Evolutionary conservation across 1,140 invertebrate species (phyloP), one percentile per base, ranked within the genome.

Genomic region (Dinothrombium tinctorium): DNA sequence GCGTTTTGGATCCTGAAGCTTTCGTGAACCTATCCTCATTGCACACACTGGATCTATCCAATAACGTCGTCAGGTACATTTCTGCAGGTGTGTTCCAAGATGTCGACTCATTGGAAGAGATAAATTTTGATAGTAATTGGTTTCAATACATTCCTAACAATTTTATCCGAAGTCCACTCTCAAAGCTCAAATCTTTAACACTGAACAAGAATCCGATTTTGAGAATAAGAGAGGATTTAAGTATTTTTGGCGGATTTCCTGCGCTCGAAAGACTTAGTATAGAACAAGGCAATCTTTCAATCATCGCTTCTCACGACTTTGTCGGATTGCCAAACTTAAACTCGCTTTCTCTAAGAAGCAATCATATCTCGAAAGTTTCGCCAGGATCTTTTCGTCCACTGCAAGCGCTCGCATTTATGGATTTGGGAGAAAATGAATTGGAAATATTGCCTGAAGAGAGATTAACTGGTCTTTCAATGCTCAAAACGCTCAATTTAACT

Each of bases 251-350:
- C 49, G 72, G 73, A 55, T 72, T 74, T n/a, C 48, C 52, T 17
- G 56, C 69, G 9, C 61, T 86, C 0, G 69, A 79, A 54, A 76
- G 81, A 55, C 63, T 87, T 7, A 71, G 77, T 51, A 73, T 84
- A 40, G 73, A 70, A 33, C 66, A 69, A 17, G 84, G 80, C 1
- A 86, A 86, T 54, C 59, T 87, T 11, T 77, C 69, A 2, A 73
- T 84, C 37, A 65, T 89, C 4, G 81, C 79, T 0, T 79, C 76
- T 32, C 76, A 75, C 51, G 82, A 86, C 50, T 84, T 89, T 51
- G 72, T 79, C 51, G 69, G 75, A n/a, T 84, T 84, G 50, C 73
- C 76, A 3, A 68, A 69, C 0, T 59, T 89, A 8, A 65, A 74
- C 48, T 72, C 73, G 49, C 61, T 87, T 14, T 73, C 71, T 46